Percentiles rank a stretch among this genome's conserved stretches.
These are phyloP conservation scores for Geothlypis trichas DNA, from an alignment of 2,113 vertebrate genomes.

Conservation along the genomic window DNA sequence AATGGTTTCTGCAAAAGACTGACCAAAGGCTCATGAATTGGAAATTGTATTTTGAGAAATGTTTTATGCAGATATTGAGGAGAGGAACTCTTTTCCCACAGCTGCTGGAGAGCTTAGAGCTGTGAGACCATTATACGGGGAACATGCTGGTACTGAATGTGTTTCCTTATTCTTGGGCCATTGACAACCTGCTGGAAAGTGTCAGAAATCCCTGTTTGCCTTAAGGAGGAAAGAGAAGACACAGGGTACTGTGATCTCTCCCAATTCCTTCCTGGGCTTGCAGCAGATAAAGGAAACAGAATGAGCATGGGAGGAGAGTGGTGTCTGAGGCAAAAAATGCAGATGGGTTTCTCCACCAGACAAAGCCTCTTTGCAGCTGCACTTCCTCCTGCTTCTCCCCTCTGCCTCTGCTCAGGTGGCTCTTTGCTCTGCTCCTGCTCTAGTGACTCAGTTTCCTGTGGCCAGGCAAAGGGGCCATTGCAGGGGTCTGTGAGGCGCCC, in stretches of 20 bases:
- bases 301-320: fast-evolving
- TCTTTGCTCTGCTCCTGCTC: not conserved
- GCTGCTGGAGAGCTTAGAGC: not conserved
- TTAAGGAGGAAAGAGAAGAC: not conserved
- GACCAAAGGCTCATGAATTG: not conserved
- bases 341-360: fast-evolving
- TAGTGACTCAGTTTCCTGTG: fast-evolving
- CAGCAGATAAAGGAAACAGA: not conserved
- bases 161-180: not conserved
- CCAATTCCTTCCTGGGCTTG: fast-evolving
- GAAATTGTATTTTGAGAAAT: not conserved
- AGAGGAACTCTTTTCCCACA: not conserved
- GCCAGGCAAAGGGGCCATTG: not conserved
- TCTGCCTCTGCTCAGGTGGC: not conserved
- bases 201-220: not conserved
- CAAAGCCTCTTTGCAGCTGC: not conserved
- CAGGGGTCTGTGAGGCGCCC: fast-evolving
- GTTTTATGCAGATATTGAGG: not conserved
- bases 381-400: not conserved
- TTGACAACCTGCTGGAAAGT: not conserved
- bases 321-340: not conserved
- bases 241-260: not conserved
- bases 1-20: not conserved
- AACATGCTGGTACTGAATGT: not conserved
- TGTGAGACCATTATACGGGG: not conserved